Evolutionary conservation across 1,140 invertebrate genomes (phyloP).

Genomic region (Paralvinella palmiformis): DNA sequence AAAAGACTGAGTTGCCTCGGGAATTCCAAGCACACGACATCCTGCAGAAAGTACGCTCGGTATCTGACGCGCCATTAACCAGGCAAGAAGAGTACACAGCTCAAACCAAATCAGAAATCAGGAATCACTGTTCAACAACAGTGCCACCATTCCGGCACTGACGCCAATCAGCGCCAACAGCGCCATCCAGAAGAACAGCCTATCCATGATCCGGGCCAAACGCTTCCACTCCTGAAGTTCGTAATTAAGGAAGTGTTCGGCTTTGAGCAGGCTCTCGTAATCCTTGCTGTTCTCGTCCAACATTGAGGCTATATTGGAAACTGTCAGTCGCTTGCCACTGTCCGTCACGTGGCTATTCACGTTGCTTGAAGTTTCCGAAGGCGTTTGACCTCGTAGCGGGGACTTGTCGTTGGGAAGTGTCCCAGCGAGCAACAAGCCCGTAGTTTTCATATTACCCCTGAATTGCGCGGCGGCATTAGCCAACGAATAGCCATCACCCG

Average conservation of each 20-base stretch:
- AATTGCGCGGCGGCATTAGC: not conserved
- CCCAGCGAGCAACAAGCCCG: not conserved
- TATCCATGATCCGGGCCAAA: conserved; percentile 4
- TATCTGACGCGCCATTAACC: too few species aligned
- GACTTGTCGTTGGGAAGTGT: not conserved
- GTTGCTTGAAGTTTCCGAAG: not conserved
- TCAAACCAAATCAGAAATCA: too few species aligned
- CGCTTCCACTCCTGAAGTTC: conserved; percentile 8
- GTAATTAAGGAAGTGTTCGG: not conserved
- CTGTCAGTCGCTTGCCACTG: too few species aligned
- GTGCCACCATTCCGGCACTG: not conserved
- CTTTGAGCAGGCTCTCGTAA: not conserved
- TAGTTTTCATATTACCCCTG: not conserved
- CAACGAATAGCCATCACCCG: not conserved
- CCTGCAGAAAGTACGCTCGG: too few species aligned
- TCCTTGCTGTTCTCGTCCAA: not conserved
- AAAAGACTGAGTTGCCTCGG: too few species aligned
- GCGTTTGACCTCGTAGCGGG: not conserved
- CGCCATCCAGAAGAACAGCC: conserved; percentile 8
- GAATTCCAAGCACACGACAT: too few species aligned
- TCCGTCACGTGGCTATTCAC: not conserved
- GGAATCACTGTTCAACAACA: too few species aligned
- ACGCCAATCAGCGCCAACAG: not conserved
- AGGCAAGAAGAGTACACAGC: too few species aligned
- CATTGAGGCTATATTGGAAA: not conserved